A percentile compares a stretch with the other conserved stretches of the same genome.
phyloP scores from a whole-genome alignment of 2,888 invertebrate species.

The Quadriops clusia region DNA sequence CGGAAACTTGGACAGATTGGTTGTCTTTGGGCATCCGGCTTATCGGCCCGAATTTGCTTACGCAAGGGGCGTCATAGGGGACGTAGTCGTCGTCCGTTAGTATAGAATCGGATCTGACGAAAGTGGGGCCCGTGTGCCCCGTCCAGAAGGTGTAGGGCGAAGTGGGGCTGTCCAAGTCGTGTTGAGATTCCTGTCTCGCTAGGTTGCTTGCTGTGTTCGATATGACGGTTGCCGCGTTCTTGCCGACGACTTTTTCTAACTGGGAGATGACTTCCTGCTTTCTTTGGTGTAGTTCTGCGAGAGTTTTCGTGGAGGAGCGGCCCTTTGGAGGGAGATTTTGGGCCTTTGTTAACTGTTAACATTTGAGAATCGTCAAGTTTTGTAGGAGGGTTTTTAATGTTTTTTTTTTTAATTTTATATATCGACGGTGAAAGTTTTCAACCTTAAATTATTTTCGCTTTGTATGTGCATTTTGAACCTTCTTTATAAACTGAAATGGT shows the following conservation, averaged over 20 bases:
- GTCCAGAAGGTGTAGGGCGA: conserved; percentile 34
- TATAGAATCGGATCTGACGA: conserved; percentile 43
- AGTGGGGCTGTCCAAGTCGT: conserved; percentile 30
- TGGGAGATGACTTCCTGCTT: conserved; percentile 50
- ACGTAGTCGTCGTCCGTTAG: conserved; percentile 53
- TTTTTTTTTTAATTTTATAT: no score
- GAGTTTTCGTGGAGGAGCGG: conserved; percentile 38
- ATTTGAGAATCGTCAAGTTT: no score
- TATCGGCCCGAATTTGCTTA: conserved; percentile 59
- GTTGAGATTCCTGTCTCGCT: conserved; percentile 31
- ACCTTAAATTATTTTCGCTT: no score
- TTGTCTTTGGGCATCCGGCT: conserved; percentile 38
- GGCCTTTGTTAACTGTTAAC: conserved; percentile 20
- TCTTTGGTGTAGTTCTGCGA: conserved; percentile 47
- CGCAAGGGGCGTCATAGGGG: conserved; percentile 52
- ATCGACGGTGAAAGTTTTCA: no score
- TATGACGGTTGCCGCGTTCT: conserved; percentile 35
- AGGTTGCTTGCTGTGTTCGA: conserved; percentile 33
- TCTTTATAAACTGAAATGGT: no score
- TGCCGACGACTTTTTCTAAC: conserved; percentile 48
- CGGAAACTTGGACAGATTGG: conserved; percentile 23
- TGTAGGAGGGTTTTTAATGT: no score
- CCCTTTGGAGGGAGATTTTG: conserved; percentile 23
- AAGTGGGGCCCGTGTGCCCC: conserved; percentile 29
- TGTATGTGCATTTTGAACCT: no score